Percentiles rank a stretch among this genome's conserved stretches.
Evolutionary conservation across 2,113 vertebrate species (phyloP).

Genomic region (Irena cyanogastra): DNA sequence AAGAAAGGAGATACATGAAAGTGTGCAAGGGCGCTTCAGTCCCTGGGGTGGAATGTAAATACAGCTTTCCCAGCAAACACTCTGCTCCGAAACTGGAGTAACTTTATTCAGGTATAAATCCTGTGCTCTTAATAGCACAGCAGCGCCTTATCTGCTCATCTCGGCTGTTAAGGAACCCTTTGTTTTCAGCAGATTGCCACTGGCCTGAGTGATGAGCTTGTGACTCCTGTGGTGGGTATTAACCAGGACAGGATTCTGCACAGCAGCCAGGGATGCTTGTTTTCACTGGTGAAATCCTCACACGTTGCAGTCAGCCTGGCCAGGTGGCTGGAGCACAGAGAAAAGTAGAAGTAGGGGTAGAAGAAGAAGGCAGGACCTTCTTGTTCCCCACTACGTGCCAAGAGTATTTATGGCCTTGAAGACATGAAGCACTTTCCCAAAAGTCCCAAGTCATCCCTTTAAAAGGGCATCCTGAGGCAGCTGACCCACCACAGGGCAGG

Average conservation of each 20-base stretch:
- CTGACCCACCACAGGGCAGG: background rate
- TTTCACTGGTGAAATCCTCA: background rate
- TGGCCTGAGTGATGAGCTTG: background rate
- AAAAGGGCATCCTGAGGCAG: background rate
- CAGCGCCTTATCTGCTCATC: background rate
- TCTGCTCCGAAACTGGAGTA: background rate
- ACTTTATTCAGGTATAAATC: background rate
- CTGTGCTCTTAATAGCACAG: background rate
- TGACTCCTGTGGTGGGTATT: background rate
- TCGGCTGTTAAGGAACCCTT: background rate
- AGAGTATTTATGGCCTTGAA: background rate
- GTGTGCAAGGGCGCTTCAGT: background rate
- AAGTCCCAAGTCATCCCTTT: background rate
- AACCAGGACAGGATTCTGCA: accelerated
- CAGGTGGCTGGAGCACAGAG: background rate
- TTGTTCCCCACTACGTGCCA: background rate
- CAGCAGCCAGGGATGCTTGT: background rate
- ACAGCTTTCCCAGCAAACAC: background rate
- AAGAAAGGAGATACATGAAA: conserved; percentile 38
- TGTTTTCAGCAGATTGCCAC: background rate
- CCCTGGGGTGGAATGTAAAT: conserved; percentile 54
- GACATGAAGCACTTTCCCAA: background rate
- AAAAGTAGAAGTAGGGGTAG: too few relatives aligned
- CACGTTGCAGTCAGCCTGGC: background rate
- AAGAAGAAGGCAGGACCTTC: background rate